Conservation (phyloP, 1,140 invertebrate genomes). For the Tetragnatha versicolor region DNA sequence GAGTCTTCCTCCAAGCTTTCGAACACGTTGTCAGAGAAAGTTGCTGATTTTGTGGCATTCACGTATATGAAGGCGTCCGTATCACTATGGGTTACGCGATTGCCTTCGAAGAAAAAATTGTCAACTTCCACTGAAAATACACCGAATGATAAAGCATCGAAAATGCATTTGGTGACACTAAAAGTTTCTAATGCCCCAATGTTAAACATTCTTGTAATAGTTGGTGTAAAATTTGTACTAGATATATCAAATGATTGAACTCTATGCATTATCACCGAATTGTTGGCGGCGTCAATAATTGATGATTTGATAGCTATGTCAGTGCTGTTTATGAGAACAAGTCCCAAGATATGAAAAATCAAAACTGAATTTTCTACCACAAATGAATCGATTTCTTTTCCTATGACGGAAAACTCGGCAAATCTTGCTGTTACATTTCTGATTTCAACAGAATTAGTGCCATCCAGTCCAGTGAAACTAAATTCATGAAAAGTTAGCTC, state of each 20-base stretch:
- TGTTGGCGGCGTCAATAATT: too few species aligned
- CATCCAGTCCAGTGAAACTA: not conserved
- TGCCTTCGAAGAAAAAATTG: not conserved
- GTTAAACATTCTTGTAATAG: too few species aligned
- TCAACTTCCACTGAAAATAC: not conserved
- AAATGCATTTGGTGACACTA: slow-evolving; percentile 3
- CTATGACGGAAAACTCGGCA: not conserved
- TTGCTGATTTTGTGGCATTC: not conserved
- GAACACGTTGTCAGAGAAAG: not conserved
- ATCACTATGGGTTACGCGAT: not conserved
- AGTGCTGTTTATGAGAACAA: too few species aligned
- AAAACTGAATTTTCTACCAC: not conserved
- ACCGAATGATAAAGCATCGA: not conserved
- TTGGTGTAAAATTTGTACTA: too few species aligned
- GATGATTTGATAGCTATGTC: too few species aligned
- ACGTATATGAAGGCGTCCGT: not conserved
- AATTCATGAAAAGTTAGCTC: not conserved
- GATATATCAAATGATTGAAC: too few species aligned
- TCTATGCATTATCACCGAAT: too few species aligned
- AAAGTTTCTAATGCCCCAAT: too few species aligned
- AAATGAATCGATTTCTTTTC: not conserved
- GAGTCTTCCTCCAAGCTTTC: not conserved
- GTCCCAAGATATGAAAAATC: not conserved
- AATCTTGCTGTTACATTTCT: slow-evolving; percentile 14
- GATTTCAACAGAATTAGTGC: not conserved